These are phyloP conservation scores for Peromyscus attwateri DNA, from an alignment of 2,797 vertebrate genomes.

Conservation along the genomic window DNA sequence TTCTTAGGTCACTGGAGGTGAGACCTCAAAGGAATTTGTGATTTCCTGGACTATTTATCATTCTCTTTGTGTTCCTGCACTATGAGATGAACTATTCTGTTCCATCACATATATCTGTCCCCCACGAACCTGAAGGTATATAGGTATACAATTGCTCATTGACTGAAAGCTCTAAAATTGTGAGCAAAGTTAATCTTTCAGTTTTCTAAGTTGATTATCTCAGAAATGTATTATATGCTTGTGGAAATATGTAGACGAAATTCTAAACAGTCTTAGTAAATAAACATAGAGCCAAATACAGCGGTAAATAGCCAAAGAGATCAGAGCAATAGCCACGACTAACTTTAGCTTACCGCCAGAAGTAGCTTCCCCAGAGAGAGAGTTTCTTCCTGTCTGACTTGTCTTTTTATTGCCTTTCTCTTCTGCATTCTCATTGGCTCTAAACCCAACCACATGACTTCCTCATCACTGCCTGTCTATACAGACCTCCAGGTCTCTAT, in stretches of 20 bases:
- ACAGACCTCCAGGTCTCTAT: too few relatives aligned
- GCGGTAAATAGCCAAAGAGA: too few relatives aligned
- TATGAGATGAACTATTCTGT: neutral
- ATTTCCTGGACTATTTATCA: neutral
- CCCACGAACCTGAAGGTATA: neutral
- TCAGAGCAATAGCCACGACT: too few relatives aligned
- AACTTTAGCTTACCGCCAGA: too few relatives aligned
- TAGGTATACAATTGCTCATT: neutral
- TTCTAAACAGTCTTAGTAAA: too few relatives aligned
- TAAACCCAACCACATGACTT: too few relatives aligned
- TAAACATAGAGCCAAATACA: too few relatives aligned
- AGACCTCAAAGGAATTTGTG: neutral
- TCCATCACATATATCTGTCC: neutral
- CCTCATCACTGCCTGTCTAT: too few relatives aligned
- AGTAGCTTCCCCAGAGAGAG: too few relatives aligned
- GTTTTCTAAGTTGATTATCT: neutral
- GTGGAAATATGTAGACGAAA: neutral
- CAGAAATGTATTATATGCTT: neutral
- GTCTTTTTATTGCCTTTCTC: too few relatives aligned
- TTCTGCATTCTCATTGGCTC: too few relatives aligned
- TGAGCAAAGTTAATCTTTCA: neutral
- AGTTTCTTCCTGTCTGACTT: too few relatives aligned
- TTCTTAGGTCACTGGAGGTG: neutral
- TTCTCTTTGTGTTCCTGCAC: neutral
- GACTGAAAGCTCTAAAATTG: neutral